These are phyloP conservation scores for Leptura quadrifasciata DNA, from an alignment of 2,888 invertebrate species.

Conservation along the genomic window DNA sequence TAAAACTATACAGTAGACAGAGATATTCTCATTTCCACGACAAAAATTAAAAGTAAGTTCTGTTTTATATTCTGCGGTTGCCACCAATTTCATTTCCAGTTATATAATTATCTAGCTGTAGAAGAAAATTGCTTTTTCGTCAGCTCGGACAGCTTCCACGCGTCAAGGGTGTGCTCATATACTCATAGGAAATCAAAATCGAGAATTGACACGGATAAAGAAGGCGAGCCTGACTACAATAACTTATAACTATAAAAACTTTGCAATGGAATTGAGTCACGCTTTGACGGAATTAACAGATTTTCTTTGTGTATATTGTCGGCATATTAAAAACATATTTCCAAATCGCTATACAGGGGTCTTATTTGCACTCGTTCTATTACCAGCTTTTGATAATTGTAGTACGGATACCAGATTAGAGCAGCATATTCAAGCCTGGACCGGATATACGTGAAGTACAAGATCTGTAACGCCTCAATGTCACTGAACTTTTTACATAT, in stretches of 20 bases:
- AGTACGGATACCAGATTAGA: too few species aligned
- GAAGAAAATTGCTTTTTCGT: conserved; percentile 1
- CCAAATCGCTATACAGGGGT: too few species aligned
- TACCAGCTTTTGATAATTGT: too few species aligned
- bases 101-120: background rate
- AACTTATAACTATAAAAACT: background rate
- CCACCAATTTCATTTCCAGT: background rate
- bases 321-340: too few species aligned
- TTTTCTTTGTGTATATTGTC: too few species aligned
- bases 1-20: background rate
- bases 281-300: too few species aligned
- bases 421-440: too few species aligned
- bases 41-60: background rate
- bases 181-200: background rate
- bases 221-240: background rate
- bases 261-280: too few species aligned
- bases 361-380: too few species aligned
- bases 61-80: background rate
- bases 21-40: background rate
- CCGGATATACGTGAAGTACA: too few species aligned
- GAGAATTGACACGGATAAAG: background rate
- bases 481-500: too few species aligned
- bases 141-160: background rate
- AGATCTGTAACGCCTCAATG: too few species aligned
- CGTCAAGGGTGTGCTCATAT: background rate